phyloP scores from a whole-genome alignment of 2,113 vertebrate genomes.

The Heterotis niloticus region DNA sequence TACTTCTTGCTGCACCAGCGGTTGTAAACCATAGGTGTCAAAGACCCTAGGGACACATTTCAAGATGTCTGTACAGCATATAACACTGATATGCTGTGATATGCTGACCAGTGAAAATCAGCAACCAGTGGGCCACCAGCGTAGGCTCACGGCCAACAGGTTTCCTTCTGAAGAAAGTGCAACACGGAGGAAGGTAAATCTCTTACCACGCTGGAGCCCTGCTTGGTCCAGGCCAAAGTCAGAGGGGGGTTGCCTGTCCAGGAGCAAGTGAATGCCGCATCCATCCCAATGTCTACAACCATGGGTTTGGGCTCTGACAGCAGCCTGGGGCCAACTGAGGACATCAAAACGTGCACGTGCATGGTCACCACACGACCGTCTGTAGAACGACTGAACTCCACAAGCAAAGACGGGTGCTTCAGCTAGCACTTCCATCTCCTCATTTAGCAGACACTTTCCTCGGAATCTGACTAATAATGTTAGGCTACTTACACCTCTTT shows the following conservation, averaged over 20 bases:
- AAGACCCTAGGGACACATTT: background rate
- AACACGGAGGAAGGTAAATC: background rate
- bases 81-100: too few relatives aligned
- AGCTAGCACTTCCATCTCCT: too few relatives aligned
- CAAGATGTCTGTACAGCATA: background rate
- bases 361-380: background rate
- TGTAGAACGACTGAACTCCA: background rate
- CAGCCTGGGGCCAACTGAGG: slow-evolving; percentile 78
- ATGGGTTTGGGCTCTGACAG: slow-evolving; percentile 71
- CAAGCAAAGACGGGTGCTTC: background rate
- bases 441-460: too few relatives aligned
- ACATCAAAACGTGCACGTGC: slow-evolving; percentile 13
- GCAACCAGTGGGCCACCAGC: too few relatives aligned
- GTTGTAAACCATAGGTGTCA: background rate
- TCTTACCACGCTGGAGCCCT: slow-evolving; percentile 74
- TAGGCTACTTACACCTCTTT: too few relatives aligned
- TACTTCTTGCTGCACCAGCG: background rate
- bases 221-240: slow-evolving; percentile 81
- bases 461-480: too few relatives aligned
- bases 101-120: too few relatives aligned
- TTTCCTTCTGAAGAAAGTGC: background rate
- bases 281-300: slow-evolving; percentile 74
- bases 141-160: too few relatives aligned
- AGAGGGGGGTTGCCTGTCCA: slow-evolving; percentile 85
- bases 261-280: slow-evolving; percentile 78